Evolutionary conservation across 2,113 vertebrate genomes (phyloP).

Genomic region (Athene noctua): DNA sequence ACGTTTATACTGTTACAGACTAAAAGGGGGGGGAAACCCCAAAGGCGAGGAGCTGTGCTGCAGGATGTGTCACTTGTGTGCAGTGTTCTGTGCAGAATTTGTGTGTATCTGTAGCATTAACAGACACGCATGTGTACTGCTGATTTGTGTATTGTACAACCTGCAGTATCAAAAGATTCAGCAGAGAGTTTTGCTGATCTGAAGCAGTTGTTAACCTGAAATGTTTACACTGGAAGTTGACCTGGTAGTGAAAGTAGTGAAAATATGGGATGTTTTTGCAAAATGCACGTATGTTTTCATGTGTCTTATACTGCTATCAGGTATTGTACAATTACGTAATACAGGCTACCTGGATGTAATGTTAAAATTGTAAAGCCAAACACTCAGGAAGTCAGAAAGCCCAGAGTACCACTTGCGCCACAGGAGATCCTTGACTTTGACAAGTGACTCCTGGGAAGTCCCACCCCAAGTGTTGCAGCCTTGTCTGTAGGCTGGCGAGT

Average conservation of each 20-base stretch:
- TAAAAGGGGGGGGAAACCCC: not conserved
- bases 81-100: not conserved
- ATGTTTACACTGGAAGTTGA: not conserved
- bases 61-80: not conserved
- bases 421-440: not conserved
- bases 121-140: accelerated
- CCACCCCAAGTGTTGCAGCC: not conserved
- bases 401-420: not conserved
- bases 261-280: not conserved
- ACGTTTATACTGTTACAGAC: not conserved
- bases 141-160: too few species aligned
- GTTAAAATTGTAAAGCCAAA: not conserved
- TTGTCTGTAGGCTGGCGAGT: not conserved
- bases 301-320: accelerated
- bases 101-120: not conserved
- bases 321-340: not conserved
- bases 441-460: not conserved
- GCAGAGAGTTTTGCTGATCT: not conserved
- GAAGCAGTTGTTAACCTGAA: not conserved
- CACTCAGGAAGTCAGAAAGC: not conserved
- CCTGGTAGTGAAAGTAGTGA: not conserved
- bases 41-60: not conserved
- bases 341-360: not conserved
- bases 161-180: not conserved
- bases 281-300: not conserved